Evolutionary conservation across 1,140 invertebrate genomes (phyloP).

Genomic region (Heliconius hermathena): DNA sequence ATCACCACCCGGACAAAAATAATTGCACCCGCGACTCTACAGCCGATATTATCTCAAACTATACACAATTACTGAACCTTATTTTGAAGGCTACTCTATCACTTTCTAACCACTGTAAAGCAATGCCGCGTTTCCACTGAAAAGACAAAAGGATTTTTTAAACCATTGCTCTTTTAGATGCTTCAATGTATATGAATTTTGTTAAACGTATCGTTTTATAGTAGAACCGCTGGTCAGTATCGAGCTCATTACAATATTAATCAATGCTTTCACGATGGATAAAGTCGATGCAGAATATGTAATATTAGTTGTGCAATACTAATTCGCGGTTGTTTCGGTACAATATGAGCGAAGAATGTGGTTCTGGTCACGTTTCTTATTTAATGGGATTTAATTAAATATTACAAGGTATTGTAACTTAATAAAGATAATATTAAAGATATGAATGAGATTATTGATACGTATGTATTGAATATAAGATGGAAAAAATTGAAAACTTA

Average conservation of each 20-base stretch:
- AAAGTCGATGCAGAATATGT: slow-evolving; percentile 60
- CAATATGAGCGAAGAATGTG: slow-evolving; percentile 41
- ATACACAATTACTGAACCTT: slow-evolving; percentile 68
- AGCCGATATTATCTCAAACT: slow-evolving; percentile 72
- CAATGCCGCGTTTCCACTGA: background rate
- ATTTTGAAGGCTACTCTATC: slow-evolving; percentile 38
- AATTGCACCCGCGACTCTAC: slow-evolving; percentile 65
- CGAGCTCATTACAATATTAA: slow-evolving; percentile 77
- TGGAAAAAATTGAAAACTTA: too few species aligned
- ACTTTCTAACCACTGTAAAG: background rate
- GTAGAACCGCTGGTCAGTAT: slow-evolving; percentile 40
- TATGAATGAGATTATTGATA: too few species aligned
- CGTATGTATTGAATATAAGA: too few species aligned
- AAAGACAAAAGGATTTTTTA: background rate
- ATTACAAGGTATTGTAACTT: background rate
- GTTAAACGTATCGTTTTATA: background rate
- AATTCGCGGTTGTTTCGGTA: slow-evolving; percentile 52
- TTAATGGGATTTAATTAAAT: slow-evolving; percentile 15
- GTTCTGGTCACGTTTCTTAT: slow-evolving; percentile 34
- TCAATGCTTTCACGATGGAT: slow-evolving; percentile 69
- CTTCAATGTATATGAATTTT: background rate
- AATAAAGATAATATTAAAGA: background rate
- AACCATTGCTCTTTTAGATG: background rate
- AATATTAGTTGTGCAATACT: slow-evolving; percentile 64
- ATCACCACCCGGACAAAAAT: slow-evolving; percentile 65